These are phyloP conservation scores for Ellobius talpinus DNA, from an alignment of 2,113 vertebrate species.

Conservation along the genomic window DNA sequence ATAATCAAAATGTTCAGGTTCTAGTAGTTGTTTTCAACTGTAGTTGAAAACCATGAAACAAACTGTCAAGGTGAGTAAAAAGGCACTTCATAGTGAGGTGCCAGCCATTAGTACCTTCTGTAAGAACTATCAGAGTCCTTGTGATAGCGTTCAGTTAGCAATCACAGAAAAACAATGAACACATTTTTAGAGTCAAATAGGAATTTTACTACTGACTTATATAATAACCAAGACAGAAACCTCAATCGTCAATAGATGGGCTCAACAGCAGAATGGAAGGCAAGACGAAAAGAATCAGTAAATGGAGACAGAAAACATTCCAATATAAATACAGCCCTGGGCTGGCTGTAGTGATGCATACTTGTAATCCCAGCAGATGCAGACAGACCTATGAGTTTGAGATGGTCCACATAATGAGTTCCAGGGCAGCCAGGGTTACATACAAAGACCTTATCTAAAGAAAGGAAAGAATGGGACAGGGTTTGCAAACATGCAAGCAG, in stretches of 20 bases:
- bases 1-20: background rate
- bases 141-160: background rate
- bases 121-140: background rate
- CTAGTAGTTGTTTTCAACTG: background rate
- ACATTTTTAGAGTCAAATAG: background rate
- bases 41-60: constrained; percentile 20
- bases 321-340: background rate
- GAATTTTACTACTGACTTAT: background rate
- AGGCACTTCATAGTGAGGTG: background rate
- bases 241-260: background rate
- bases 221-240: background rate
- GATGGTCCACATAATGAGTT: background rate
- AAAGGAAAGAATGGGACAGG: background rate
- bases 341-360: background rate
- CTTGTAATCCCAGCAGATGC: background rate
- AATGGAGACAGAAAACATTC: background rate
- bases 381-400: background rate
- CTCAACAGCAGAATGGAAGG: background rate
- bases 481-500: background rate
- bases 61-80: background rate
- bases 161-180: background rate
- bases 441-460: background rate
- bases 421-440: background rate
- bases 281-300: background rate
- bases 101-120: background rate